Base-by-base conservation (phyloP, 1,140 invertebrate genomes). In the Eueides isabella region DNA sequence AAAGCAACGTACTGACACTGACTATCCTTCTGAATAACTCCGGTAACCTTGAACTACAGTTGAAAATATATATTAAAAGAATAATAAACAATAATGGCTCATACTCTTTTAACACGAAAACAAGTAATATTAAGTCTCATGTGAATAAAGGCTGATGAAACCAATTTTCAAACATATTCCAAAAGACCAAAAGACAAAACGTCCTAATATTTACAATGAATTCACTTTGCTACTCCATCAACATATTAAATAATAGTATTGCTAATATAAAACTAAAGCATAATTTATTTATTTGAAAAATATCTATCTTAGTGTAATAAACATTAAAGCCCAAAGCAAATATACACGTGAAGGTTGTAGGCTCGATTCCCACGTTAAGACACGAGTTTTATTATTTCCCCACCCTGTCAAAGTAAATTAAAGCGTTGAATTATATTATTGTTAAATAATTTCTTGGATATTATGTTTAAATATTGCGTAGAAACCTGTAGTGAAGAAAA, bases 191-290 rank as follows among this genome's bases (percentile, higher is more conserved):
- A 41, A 19, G 48, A 23, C 29, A 26, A 33, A 26, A 33, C 16
- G 67, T 68, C 67, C 67, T 16, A 68, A 68, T 68, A 41, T 68
- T 68, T 68, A 68, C 67, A n/a, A 7, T 19, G 30, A 61, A 68
- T 48, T 67, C 41, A 67, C 26, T 16, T 69, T 1, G 11, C 48
- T 30, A 16, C 55, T 61, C 44, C 16, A 61, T 69, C 30, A 48
- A 31, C n/a, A 26, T 28, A 61, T n/a, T 33, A 33, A 26, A 61
- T 69, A 69, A 26, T 28, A 61, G 19, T 16, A 69, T 33, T 33
- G 14, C 30, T 61, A 69, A 69, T 35, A 61, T 69, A 35, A 33
- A 0, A 19, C 35, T 69, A 69, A 69, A n/a, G n/a, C 7, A 65
- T 65, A 11, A 12, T 29, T 30, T 31, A 44, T 19, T 5, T 6